A percentile compares a stretch with the other conserved stretches of the same genome.
Conservation (phyloP, 2,113 vertebrate species). For the Zosterops japonicus region DNA sequence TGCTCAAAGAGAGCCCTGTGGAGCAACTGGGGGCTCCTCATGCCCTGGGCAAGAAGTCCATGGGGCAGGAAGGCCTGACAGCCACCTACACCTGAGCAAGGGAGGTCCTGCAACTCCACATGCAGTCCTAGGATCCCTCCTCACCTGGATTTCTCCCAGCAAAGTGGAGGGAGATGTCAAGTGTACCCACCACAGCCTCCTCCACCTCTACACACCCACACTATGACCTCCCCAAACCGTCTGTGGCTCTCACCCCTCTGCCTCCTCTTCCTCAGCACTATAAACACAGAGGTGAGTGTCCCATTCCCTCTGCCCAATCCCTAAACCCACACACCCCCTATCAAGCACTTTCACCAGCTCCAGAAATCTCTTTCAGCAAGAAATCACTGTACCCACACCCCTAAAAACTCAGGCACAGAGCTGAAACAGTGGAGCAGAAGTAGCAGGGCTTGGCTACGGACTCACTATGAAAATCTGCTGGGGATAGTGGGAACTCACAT, state of each 20-base stretch:
- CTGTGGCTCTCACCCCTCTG: background rate
- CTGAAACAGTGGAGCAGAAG: background rate
- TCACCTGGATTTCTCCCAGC: fast-evolving
- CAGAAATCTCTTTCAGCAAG: background rate
- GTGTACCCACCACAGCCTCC: background rate
- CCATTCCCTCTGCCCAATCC: background rate
- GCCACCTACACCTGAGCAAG: background rate
- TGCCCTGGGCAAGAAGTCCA: background rate
- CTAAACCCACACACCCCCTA: fast-evolving
- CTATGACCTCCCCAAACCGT: fast-evolving
- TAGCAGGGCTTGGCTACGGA: background rate
- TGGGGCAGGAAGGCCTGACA: background rate
- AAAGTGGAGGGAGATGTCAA: background rate
- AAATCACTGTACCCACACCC: background rate
- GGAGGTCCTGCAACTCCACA: background rate
- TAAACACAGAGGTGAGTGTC: fast-evolving
- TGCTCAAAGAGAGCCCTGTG: background rate
- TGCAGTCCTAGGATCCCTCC: fast-evolving
- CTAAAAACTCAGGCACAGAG: background rate
- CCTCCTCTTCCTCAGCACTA: background rate
- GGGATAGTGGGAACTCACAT: fast-evolving
- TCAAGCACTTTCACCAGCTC: fast-evolving
- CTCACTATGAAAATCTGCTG: background rate
- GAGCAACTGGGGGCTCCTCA: background rate
- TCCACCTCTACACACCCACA: fast-evolving